These are phyloP conservation scores for Apamea anceps DNA, from an alignment of 2,888 invertebrate species.

Conservation along the genomic window DNA sequence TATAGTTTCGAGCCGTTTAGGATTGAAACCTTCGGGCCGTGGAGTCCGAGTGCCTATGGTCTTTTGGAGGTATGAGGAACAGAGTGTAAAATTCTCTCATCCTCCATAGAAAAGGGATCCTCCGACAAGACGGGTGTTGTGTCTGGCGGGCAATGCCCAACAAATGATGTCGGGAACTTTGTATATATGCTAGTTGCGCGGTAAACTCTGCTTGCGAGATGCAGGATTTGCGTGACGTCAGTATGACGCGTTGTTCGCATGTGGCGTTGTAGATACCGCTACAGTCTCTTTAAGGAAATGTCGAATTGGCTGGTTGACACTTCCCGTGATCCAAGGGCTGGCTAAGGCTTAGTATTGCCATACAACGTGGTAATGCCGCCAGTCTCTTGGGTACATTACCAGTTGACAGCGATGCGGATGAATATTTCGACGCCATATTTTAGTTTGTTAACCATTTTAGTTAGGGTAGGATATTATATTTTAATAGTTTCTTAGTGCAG, in stretches of 20 bases:
- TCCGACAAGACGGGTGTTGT: no score
- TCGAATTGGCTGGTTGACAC: not conserved
- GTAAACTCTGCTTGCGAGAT: no score
- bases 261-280: no score
- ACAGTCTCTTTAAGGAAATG: no score
- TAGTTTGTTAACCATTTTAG: not conserved
- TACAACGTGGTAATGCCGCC: not conserved
- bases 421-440: not conserved
- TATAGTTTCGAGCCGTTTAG: not conserved
- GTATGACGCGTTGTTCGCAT: no score
- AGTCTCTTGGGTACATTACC: not conserved
- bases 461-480: not conserved
- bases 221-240: no score
- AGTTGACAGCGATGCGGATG: not conserved
- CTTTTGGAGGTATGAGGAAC: no score
- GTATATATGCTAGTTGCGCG: no score
- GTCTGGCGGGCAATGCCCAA: no score
- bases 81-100: no score
- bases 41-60: not conserved
- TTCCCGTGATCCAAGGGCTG: not conserved
- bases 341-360: not conserved
- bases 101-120: no score
- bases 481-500: not conserved
- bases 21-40: not conserved
- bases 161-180: no score